These are phyloP conservation scores for Mungos mungo DNA, from an alignment of 2,113 vertebrate genomes.

Conservation along the genomic window DNA sequence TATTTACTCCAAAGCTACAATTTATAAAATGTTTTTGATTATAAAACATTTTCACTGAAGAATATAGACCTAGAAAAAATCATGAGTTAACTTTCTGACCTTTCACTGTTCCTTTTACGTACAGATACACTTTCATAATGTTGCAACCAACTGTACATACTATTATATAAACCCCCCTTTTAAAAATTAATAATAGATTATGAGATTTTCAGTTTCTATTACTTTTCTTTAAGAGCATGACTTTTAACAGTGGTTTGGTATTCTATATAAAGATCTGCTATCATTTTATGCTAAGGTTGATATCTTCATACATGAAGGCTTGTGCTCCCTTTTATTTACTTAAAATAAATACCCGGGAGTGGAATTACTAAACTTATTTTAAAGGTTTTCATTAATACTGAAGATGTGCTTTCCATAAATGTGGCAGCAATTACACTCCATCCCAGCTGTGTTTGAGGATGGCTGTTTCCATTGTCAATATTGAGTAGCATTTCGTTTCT, in stretches of 20 bases:
- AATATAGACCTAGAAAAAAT: background rate
- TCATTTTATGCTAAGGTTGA: background rate
- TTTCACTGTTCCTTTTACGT: background rate
- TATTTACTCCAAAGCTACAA: background rate
- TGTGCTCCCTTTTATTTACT: background rate
- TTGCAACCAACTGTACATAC: background rate
- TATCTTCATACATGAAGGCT: background rate
- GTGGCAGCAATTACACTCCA: background rate
- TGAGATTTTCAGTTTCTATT: background rate
- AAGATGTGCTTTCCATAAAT: constrained; percentile 15
- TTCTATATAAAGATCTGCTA: background rate
- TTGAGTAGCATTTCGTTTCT: background rate
- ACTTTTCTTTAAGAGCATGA: background rate
- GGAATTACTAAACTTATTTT: background rate
- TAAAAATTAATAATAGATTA: background rate
- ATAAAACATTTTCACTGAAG: background rate
- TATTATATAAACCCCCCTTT: background rate
- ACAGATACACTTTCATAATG: background rate
- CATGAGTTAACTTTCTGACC: background rate
- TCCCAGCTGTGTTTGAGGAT: background rate
- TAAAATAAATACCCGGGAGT: background rate
- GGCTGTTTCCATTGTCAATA: background rate
- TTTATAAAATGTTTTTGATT: background rate
- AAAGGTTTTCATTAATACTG: background rate
- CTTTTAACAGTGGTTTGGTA: background rate